These are phyloP conservation scores for Neoascia interrupta DNA, from an alignment of 2,888 invertebrate genomes.

Conservation along the genomic window DNA sequence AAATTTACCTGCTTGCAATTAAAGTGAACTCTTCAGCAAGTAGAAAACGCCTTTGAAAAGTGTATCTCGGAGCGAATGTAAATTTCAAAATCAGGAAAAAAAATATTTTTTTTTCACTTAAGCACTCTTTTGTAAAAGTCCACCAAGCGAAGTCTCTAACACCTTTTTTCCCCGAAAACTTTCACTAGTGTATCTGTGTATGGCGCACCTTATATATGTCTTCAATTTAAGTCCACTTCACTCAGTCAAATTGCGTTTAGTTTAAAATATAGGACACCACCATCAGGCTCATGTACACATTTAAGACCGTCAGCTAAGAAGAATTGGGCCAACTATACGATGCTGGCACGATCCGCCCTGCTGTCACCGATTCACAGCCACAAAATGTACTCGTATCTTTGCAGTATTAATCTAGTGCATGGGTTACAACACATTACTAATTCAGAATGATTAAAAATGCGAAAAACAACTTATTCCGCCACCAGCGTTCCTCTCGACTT, in stretches of 20 bases:
- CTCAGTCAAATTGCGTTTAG: slow-evolving; percentile 28
- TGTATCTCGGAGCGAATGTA: not conserved
- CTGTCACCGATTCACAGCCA: slow-evolving; percentile 4
- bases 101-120: too few relatives aligned
- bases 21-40: slow-evolving; percentile 11
- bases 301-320: too few relatives aligned
- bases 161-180: too few relatives aligned
- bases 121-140: not conserved
- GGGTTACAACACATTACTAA: slow-evolving; percentile 44
- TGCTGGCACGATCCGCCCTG: slow-evolving; percentile 34
- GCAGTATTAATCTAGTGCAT: slow-evolving; percentile 50
- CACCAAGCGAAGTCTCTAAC: slow-evolving; percentile 2
- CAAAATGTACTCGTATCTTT: slow-evolving; percentile 20
- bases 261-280: slow-evolving; percentile 52
- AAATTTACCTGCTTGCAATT: slow-evolving; percentile 48
- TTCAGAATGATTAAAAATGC: slow-evolving; percentile 60
- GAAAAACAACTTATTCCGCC: slow-evolving; percentile 33
- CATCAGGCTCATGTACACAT: slow-evolving; percentile 12
- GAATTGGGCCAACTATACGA: slow-evolving; percentile 43
- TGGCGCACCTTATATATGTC: too few relatives aligned
- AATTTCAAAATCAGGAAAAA: too few relatives aligned
- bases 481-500: not conserved
- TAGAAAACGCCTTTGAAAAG: slow-evolving; percentile 6
- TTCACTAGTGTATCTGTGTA: too few relatives aligned
- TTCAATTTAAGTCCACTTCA: slow-evolving; percentile 20